Conservation (phyloP, 2,888 invertebrate genomes). For the Cerceris rybyensis region DNA sequence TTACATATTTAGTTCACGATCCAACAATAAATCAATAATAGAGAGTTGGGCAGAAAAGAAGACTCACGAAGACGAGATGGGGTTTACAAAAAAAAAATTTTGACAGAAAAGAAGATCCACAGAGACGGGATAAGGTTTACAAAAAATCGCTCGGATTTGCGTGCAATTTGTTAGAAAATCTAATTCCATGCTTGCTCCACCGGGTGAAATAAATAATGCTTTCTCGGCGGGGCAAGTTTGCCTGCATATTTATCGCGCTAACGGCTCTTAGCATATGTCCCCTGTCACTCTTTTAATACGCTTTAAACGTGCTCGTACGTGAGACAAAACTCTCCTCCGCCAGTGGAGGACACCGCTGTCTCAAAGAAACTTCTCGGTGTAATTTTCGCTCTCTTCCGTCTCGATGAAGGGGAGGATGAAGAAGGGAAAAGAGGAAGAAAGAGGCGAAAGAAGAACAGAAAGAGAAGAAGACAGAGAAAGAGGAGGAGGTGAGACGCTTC, state of each 20-base stretch:
- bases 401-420: conserved; percentile 6
- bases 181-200: conserved; percentile 11
- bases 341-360: not conserved
- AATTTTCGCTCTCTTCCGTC: conserved; percentile 10
- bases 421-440: not conserved
- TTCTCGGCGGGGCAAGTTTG: conserved; percentile 4
- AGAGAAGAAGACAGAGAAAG: conserved; percentile 3
- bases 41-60: too few species aligned
- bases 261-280: conserved; percentile 47
- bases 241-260: conserved; percentile 53
- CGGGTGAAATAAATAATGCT: conserved; percentile 39
- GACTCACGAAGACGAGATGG: too few species aligned
- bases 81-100: conserved; percentile 12
- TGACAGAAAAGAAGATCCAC: not conserved
- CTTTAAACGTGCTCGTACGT: conserved; percentile 44
- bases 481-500: too few species aligned
- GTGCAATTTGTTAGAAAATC: conserved; percentile 30
- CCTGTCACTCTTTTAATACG: conserved; percentile 55
- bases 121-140: not conserved
- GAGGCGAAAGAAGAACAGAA: not conserved
- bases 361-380: conserved; percentile 39
- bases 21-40: too few species aligned
- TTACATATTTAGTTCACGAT: too few species aligned
- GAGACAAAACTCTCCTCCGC: conserved; percentile 37
- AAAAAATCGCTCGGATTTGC: not conserved